phyloP scores from a whole-genome alignment of 2,797 vertebrate species.

The Amphiprion clarkii region DNA sequence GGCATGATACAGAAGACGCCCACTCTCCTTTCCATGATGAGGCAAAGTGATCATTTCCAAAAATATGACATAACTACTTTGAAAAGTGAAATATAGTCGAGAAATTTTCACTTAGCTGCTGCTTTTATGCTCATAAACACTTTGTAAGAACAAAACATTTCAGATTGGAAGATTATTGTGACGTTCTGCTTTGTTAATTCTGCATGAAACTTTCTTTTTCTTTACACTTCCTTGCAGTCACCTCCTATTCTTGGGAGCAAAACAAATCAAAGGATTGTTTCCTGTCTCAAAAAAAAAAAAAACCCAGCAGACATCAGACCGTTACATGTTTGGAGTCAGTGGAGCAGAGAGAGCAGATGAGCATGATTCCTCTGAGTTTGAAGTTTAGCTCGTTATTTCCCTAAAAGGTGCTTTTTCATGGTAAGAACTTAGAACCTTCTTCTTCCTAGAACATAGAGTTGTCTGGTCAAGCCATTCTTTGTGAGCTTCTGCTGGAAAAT shows the following conservation, averaged over 20 bases:
- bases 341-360: constrained; percentile 69
- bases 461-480: background rate
- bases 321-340: constrained; percentile 38
- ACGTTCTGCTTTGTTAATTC: background rate
- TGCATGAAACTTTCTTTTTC: background rate
- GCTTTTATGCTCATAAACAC: background rate
- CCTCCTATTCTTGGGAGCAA: constrained; percentile 6
- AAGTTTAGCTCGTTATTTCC: constrained; percentile 49
- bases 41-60: too few species aligned
- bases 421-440: constrained; percentile 31
- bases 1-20: too few species aligned
- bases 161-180: background rate
- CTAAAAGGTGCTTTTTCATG: constrained; percentile 36
- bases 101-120: background rate
- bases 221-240: background rate
- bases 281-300: too few species aligned
- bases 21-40: too few species aligned
- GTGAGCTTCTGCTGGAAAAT: background rate
- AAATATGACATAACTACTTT: too few species aligned
- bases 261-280: constrained; percentile 46
- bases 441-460: constrained; percentile 37
- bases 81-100: background rate
- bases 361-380: constrained; percentile 64
- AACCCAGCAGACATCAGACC: constrained; percentile 24
- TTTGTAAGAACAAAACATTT: too few species aligned